Percentiles rank a stretch among this genome's conserved stretches.
Conservation (phyloP, 2,113 vertebrate species). For the Ifrita kowaldi region DNA sequence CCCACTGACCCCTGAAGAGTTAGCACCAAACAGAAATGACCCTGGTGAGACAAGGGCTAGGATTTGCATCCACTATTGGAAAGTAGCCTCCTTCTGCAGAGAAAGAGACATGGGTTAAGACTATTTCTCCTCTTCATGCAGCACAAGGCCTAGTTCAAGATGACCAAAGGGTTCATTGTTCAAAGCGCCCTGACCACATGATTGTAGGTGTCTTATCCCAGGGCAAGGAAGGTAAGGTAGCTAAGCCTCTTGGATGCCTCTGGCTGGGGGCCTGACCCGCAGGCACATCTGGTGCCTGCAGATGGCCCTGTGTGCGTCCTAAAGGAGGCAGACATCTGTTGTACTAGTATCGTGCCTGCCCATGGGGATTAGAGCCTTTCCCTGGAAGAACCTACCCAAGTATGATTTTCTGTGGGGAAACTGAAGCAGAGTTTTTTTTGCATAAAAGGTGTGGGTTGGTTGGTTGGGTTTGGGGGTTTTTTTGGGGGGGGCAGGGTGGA, state of each 20-base stretch:
- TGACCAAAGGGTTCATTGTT: background rate
- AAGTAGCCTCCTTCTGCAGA: background rate
- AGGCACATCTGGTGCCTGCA: background rate
- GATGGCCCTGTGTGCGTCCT: background rate
- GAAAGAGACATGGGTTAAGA: background rate
- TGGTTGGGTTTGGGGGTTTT: background rate
- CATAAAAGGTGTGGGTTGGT: background rate
- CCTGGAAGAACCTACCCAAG: background rate
- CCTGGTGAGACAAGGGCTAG: background rate
- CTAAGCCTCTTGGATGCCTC: background rate
- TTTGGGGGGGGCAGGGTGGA: rapidly evolving
- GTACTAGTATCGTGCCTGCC: rapidly evolving
- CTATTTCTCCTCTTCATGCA: background rate
- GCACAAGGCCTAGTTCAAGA: background rate
- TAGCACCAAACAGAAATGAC: background rate
- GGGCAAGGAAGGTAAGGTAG: background rate
- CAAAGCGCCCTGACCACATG: rapidly evolving
- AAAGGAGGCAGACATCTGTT: background rate
- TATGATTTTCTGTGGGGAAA: background rate
- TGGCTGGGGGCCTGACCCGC: background rate
- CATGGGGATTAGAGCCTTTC: background rate
- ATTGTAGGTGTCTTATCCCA: background rate
- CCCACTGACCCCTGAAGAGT: background rate
- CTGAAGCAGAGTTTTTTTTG: background rate
- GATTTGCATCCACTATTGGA: background rate